Base-by-base conservation (phyloP, 2,888 invertebrate genomes). In the Diarsia brunnea region DNA sequence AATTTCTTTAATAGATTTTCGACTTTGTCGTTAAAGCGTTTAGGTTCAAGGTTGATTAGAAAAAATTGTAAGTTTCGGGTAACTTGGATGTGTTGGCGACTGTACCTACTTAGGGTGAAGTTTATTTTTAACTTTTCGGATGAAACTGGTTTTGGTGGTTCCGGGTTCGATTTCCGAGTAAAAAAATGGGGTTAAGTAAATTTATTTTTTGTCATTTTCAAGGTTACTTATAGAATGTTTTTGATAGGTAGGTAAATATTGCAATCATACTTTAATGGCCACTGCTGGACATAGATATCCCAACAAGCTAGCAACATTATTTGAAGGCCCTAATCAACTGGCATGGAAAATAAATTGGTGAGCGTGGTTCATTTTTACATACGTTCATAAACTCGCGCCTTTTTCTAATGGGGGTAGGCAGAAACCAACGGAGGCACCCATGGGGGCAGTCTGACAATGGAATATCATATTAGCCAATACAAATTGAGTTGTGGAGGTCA, bases 91-190 rank as follows among this genome's bases (percentile, higher is more conserved):
- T 38, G 38, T 38, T 38, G 38, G 8, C 38, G 38, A 8, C 38
- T 38, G 38, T 31, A 31, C 43, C 19, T 60, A 67, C 43, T 31
- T 60, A 67, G 10, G n/a, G 14, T 47, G 12, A 38, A 31, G 11
- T 80, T 49, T 55, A 8, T 63, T 69, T 55, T 67, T 64, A 49
- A 27, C 38, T 16, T 78, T 63, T 58, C 1, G 10, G 21, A 27
- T 24, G 10, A 27, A 58, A n/a, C 10, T 27, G 14, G 43, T 58
- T 73, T 61, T 63, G 24, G 24, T 10, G 31, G 64, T 71, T 74
- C 84, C 78, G 69, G 65, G 66, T 85, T 85, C n/a, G 65, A 81
- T 63, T 67, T 71, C 77, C 58, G 47, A 47, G 31, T 38, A 19
- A 58, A 14, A 12, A 60, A 69, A 16, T 24, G 10, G 14, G 12